Base-by-base conservation (phyloP, 2,888 invertebrate genomes). In the Rotaria socialis region DNA sequence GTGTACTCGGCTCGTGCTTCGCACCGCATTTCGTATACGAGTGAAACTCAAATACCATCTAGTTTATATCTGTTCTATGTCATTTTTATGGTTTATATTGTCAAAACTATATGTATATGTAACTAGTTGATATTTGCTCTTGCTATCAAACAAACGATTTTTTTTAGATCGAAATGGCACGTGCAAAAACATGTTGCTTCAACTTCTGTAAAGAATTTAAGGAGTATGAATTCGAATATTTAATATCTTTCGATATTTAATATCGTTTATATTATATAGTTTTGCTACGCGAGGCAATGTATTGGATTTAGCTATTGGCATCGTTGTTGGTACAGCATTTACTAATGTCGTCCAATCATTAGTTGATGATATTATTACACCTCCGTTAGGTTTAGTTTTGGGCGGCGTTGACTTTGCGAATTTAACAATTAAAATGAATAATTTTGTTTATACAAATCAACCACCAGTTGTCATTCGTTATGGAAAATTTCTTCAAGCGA, bases 331-430 rank as follows among this genome's bases (percentile, higher is more conserved):
- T n/a, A 80, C 24, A n/a, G 24, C 80, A 24, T 80, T 43, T 80
- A 47, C 80, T 4, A 47, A 80, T n/a, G 80, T 80, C 2, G 16
- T 80, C 47, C 47, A 80, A 14, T 47, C 80, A 80, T 5, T 80
- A n/a, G 67, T 67, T 67, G 67, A 67, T 35, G 67, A 67, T 67
- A 67, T 67, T 43, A 80, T 80, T 14, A 80, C 80, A 80, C 80
- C 47, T 19, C 43, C 80, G n/a, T 47, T 47, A 4, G 80, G 47
- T 10, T 80, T 80, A 47, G 24, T 47, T n/a, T 47, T 80, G n/a
- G 80, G 80, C 11, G 47, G 47, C n/a, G 80, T 47, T n/a, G 80
- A 80, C 47, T 80, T 80, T 80, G 80, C 47, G 24, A n/a, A 80
- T 80, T 47, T 43, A n/a, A 47, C 80, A 16, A 47, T 80, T n/a